Percentiles rank a stretch among this genome's conserved stretches.
Evolutionary conservation across 2,113 vertebrate genomes (phyloP).

Genomic region (Siniperca knerii): DNA sequence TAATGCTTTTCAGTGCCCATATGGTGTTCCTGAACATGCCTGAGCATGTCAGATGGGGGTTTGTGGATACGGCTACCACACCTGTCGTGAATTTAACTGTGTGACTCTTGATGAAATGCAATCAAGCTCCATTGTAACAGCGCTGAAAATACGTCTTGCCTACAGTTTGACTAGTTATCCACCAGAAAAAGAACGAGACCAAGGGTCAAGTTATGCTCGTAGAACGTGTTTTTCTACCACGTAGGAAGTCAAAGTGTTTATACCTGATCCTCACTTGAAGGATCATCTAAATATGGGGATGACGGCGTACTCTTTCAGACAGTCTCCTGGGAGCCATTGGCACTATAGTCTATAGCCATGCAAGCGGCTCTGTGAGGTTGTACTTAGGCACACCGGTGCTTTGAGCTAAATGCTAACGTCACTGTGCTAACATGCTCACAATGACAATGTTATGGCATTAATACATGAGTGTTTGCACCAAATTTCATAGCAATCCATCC

Average conservation of each 20-base stretch:
- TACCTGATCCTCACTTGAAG: no score
- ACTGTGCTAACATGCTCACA: no score
- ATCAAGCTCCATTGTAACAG: not conserved
- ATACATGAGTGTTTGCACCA: not conserved
- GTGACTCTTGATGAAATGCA: slow-evolving; percentile 2
- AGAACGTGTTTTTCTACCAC: no score
- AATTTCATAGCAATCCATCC: no score
- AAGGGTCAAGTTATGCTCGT: no score
- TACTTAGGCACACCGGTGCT: no score
- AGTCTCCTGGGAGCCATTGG: no score
- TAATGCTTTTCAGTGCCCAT: not conserved
- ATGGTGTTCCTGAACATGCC: not conserved
- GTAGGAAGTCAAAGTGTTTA: no score
- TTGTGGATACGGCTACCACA: not conserved
- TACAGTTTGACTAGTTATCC: not conserved
- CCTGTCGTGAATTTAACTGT: not conserved
- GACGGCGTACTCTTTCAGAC: no score
- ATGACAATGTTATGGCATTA: not conserved
- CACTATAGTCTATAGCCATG: no score
- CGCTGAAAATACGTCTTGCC: no score
- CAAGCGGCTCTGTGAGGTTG: not conserved
- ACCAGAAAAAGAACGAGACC: not conserved
- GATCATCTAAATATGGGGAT: no score
- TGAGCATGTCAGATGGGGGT: not conserved
- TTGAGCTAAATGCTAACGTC: not conserved